Evolutionary conservation across 2,113 vertebrate genomes (phyloP), one percentile per base, ranked within the genome.

Genomic region (Glareola pratincola): DNA sequence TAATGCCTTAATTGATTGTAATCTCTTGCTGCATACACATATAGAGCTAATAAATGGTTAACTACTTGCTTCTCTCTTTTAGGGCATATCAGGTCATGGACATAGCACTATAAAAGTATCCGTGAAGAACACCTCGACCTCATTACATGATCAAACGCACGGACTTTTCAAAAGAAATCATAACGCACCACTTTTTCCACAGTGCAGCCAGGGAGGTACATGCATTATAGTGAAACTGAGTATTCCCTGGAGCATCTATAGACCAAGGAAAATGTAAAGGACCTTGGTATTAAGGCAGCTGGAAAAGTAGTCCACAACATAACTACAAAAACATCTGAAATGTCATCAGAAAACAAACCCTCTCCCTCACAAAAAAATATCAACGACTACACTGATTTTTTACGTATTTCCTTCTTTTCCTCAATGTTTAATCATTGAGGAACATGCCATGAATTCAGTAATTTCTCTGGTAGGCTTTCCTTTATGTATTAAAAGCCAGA

Each of bases 401-500:
- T 66, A 39, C 10, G 15, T 29, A 63, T 37, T 92, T 54, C 12
- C 12, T 48, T 53, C 12, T 64, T 82, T 57, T 34, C 32, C 47
- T 68, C 51, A 75, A 7, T 39, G 53, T 41, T n/a, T n/a, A 69
- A 32, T 71, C 14, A 29, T 15, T 51, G 43, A 77, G 21, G 48
- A 88, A 56, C 1, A 9, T 2, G 1, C 14, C 12, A 66, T 14
- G 34, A 73, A 82, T 82, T 69, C n/a, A 54, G 15, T 41, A 17
- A 5, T 60, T 94, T 92, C 85, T 71, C 51, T 73, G 18, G 27
- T 75, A 87, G 20, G 8, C 8, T 89, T 90, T 83, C 36, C 63
- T 88, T 95, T 69, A 68, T 34, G 34, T 34, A 81, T 85, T 89
- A 81, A 96, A 91, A 95, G 45, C n/a, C 56, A 95, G 83, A 51